phyloP scores from a whole-genome alignment of 2,888 invertebrate genomes.

The Eudemis profundana region DNA sequence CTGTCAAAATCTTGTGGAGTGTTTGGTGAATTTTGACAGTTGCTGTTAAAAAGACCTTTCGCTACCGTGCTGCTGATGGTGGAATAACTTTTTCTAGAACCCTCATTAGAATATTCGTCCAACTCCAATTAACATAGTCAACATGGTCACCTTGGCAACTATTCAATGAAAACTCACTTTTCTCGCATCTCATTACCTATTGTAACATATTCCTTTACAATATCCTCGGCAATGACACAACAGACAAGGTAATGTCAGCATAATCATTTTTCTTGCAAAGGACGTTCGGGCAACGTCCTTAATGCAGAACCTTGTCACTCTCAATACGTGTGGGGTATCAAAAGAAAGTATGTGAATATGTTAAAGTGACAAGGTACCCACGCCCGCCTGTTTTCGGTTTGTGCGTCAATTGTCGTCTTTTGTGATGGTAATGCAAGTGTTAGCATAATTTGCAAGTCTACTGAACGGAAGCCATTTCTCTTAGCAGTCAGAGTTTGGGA shows the following conservation, averaged over 20 bases:
- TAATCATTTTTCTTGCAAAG: constrained; percentile 21
- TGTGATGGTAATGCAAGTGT: constrained; percentile 33
- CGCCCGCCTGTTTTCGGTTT: background rate
- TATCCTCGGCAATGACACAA: constrained; percentile 12
- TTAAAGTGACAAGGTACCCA: constrained; percentile 4
- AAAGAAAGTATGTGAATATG: background rate
- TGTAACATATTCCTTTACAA: constrained; percentile 4
- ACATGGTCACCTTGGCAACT: constrained; percentile 8
- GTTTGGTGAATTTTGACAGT: too few relatives aligned
- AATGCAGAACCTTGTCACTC: background rate
- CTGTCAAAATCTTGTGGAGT: too few relatives aligned
- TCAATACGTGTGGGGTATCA: background rate
- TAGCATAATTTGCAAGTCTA: constrained; percentile 41
- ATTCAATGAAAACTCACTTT: background rate
- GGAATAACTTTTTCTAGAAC: too few relatives aligned
- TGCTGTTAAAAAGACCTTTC: too few relatives aligned
- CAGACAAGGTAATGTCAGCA: background rate
- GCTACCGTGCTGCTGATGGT: too few relatives aligned
- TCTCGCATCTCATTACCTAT: background rate
- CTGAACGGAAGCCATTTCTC: constrained; percentile 45
- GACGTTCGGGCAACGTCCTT: constrained; percentile 17
- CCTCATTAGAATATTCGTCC: too few relatives aligned
- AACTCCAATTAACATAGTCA: background rate
- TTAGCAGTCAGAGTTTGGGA: constrained; percentile 10
- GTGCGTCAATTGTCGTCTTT: constrained; percentile 19